phyloP scores from a whole-genome alignment of 23 tunicate species.

The Ciona savignyi region DNA sequence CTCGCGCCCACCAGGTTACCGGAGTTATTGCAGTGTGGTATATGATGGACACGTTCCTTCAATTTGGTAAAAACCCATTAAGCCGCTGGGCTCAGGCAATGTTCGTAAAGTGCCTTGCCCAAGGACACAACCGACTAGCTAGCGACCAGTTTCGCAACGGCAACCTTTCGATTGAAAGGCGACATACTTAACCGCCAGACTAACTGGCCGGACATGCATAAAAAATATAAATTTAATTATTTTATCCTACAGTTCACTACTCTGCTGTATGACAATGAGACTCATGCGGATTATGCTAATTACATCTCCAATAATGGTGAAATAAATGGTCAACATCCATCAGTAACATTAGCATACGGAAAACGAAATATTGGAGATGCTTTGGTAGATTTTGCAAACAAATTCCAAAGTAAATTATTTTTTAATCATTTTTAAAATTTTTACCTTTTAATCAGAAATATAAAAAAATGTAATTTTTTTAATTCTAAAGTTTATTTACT shows the following conservation, averaged over 20 bases:
- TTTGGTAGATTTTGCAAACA: constrained; percentile 3
- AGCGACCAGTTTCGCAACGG: background rate
- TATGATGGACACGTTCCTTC: too few species aligned
- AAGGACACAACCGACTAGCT: background rate
- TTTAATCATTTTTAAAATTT: too few species aligned
- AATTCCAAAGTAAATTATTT: constrained; percentile 5
- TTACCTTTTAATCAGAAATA: too few species aligned
- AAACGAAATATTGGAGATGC: constrained; percentile 7
- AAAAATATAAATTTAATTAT: background rate
- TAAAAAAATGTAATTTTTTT: too few species aligned
- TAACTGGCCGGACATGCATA: background rate
- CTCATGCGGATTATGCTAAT: background rate
- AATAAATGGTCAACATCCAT: background rate
- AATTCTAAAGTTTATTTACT: too few species aligned
- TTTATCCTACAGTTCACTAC: constrained; percentile 5
- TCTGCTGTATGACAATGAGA: constrained; percentile 6
- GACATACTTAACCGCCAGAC: constrained; percentile 2
- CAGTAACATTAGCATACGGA: background rate
- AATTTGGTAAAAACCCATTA: background rate
- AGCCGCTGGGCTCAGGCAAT: background rate
- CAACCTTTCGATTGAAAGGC: background rate
- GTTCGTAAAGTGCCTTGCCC: background rate
- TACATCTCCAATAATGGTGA: constrained; percentile 8
- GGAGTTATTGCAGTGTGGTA: too few species aligned
- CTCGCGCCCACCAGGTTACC: too few species aligned